These are phyloP conservation scores for Megaceryle torquata DNA, from an alignment of 2,113 vertebrate genomes.

Conservation along the genomic window DNA sequence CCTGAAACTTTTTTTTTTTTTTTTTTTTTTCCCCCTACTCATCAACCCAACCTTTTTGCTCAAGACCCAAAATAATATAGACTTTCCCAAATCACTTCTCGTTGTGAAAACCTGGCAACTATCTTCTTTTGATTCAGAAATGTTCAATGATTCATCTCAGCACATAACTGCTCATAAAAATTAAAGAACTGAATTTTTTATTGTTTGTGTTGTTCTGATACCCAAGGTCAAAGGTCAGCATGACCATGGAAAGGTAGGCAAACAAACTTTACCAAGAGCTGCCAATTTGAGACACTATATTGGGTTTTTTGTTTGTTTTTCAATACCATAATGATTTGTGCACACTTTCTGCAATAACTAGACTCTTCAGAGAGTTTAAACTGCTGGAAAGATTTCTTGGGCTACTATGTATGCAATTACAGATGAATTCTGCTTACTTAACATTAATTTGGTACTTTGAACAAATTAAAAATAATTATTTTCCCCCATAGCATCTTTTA, in stretches of 20 bases:
- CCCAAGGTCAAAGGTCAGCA: not conserved
- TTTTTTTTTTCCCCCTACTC: not conserved
- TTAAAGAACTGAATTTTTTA: not conserved
- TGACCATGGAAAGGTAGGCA: not conserved
- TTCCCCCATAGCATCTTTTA: slow-evolving; percentile 20
- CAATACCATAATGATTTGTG: not conserved
- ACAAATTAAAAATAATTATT: slow-evolving; percentile 49
- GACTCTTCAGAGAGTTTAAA: slow-evolving; percentile 15
- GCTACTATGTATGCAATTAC: not conserved
- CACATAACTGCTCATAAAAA: not conserved
- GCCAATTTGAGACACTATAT: not conserved
- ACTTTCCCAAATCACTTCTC: not conserved
- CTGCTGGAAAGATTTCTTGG: not conserved
- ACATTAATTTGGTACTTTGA: slow-evolving; percentile 17
- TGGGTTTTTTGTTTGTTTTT: not conserved
- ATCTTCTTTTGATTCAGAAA: not conserved
- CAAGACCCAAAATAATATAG: not conserved
- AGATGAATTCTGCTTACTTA: slow-evolving; percentile 27
- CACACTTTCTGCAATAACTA: not conserved
- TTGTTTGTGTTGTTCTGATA: not conserved
- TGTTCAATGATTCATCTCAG: not conserved
- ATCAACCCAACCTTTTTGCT: not conserved
- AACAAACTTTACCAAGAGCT: not conserved
- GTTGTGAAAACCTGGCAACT: not conserved
- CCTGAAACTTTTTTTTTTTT: not conserved